phyloP scores from a whole-genome alignment of 35 echinoderm and acorn worm species.

The Acanthaster planci region DNA sequence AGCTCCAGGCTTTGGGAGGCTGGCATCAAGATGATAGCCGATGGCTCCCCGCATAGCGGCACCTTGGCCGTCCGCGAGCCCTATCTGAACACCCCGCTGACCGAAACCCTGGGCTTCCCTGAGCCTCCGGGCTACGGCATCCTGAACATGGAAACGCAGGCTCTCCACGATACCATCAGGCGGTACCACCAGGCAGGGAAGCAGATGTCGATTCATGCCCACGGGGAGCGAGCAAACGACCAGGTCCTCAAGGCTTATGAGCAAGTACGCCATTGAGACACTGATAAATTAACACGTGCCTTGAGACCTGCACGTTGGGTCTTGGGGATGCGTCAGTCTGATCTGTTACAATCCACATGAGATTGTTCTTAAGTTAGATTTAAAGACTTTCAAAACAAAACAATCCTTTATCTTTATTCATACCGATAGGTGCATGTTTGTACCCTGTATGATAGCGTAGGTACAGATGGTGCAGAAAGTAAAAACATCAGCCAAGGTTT shows the following conservation, averaged over 20 bases:
- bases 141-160: background rate
- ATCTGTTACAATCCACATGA: too few species aligned
- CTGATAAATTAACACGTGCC: too few species aligned
- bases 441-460: too few species aligned
- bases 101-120: slow-evolving; percentile 40
- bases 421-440: too few species aligned
- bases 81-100: slow-evolving; percentile 32
- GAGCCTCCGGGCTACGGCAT: slow-evolving; percentile 21
- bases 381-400: too few species aligned
- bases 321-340: too few species aligned
- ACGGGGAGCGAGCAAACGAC: slow-evolving; percentile 52
- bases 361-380: too few species aligned
- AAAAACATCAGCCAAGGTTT: too few species aligned
- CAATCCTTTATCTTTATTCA: too few species aligned
- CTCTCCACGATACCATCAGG: background rate
- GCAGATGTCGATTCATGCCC: slow-evolving; percentile 42
- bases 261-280: slow-evolving; percentile 25
- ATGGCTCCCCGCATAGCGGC: slow-evolving; percentile 42
- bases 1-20: slow-evolving; percentile 30
- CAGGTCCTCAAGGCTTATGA: slow-evolving; percentile 40
- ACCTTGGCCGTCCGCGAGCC: slow-evolving; percentile 24
- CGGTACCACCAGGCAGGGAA: background rate
- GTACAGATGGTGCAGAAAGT: too few species aligned
- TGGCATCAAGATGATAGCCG: slow-evolving; percentile 31
- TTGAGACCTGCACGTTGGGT: too few species aligned